A percentile compares a stretch with the other conserved stretches of the same genome.
Evolutionary conservation across 2,797 vertebrate species (phyloP).

Genomic region (Megaceryle alcyon): DNA sequence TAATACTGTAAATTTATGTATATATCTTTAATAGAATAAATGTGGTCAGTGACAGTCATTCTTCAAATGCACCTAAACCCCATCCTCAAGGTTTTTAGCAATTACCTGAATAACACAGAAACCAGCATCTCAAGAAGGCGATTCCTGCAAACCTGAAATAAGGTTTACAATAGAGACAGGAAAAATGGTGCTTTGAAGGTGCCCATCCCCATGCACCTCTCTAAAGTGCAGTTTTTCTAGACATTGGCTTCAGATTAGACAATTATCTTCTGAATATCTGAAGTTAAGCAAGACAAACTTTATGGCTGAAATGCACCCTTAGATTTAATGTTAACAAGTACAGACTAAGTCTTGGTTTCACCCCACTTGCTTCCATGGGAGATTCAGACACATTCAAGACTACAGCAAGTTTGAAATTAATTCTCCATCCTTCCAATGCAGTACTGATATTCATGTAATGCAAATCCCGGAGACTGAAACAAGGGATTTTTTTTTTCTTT

Average conservation of each 20-base stretch:
- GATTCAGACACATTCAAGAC: background rate
- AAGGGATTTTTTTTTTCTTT: background rate
- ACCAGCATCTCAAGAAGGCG: background rate
- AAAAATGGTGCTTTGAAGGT: background rate
- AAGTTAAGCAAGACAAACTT: background rate
- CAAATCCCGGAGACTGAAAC: background rate
- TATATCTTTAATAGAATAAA: background rate
- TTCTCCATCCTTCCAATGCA: background rate
- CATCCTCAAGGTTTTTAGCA: background rate
- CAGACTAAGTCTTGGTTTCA: background rate
- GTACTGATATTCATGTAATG: background rate
- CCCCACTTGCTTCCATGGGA: background rate
- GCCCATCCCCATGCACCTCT: background rate
- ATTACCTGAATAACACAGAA: background rate
- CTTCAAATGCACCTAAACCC: background rate
- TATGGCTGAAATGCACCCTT: background rate
- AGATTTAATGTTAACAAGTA: background rate
- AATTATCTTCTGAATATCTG: background rate
- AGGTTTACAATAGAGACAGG: background rate
- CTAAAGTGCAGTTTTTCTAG: background rate
- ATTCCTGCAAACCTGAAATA: background rate
- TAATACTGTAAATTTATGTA: background rate
- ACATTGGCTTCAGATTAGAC: background rate
- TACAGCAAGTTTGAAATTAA: background rate
- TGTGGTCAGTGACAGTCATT: background rate